Evolutionary conservation across 2,888 invertebrate genomes (phyloP), one percentile per base, ranked within the genome.

Genomic region (Cerastis rubricosa): DNA sequence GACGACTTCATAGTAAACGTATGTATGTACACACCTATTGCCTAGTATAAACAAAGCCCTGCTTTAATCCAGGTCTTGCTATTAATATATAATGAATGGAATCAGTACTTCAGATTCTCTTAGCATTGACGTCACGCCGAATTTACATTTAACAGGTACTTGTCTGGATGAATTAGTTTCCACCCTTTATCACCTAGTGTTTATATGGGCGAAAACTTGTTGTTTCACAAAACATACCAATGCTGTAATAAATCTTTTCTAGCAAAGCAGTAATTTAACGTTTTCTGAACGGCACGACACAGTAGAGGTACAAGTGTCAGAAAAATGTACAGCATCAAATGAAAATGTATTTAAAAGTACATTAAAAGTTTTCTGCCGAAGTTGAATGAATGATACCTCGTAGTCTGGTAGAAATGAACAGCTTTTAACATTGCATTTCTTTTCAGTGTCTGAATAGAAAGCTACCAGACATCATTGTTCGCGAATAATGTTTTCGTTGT

Each of bases 111-210:
- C 19, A 81, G 78, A 71, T 61, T 66, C 78, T 85, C 69, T 85
- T 77, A 78, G 74, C 47, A 79, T 81, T 87, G 77, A 85, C 86
- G 87, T 87, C 86, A 83, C 63, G 12, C 45, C 47, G n/a, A 77
- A 79, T 86, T 79, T 75, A 81, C 76, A 78, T 81, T 78, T 69
- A 87, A 76, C 87, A 85, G 81, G 81, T 72, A 86, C 75, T 81
- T 79, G 83, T 75, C 73, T 49, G 66, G 65, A 74, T 80, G 66
- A 85, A 78, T 86, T 76, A 71, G 57, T 71, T 68, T 65, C 59
- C 57, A 75, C 75, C 79, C 85, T 84, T 75, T 80, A 86, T 86
- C 68, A 73, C 66, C 76, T 70, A 71, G 29, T 85, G 85, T 83
- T 76, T 80, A 74, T 64, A 9, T 65, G 25, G 19, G 19, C 43